phyloP scores from a whole-genome alignment of 2,888 invertebrate genomes.

The Chrysodeixis includens region DNA sequence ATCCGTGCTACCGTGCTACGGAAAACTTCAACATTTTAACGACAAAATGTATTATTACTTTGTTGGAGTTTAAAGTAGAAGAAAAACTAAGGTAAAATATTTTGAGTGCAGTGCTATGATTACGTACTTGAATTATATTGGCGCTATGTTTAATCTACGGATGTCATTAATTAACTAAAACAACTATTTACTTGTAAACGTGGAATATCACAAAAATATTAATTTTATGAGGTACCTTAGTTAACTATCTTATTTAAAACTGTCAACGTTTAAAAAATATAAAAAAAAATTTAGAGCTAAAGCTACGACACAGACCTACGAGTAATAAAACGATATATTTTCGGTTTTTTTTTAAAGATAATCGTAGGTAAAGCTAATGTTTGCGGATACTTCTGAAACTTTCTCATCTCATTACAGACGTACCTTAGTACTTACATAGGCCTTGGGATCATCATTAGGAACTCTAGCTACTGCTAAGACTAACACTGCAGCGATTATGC shows the following conservation, averaged over 20 bases:
- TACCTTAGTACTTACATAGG: not conserved
- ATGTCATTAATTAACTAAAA: too few species aligned
- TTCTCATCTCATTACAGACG: conserved; percentile 16
- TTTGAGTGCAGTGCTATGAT: not conserved
- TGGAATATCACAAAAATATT: too few species aligned
- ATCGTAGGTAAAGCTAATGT: too few species aligned
- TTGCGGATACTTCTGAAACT: conserved; percentile 10
- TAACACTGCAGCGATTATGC: conserved; percentile 15
- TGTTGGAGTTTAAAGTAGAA: conserved; percentile 47
- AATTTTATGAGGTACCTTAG: too few species aligned
- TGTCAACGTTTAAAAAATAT: too few species aligned
- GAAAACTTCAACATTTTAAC: conserved; percentile 56
- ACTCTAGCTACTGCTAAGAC: conserved; percentile 22
- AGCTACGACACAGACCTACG: too few species aligned
- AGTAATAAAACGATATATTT: too few species aligned
- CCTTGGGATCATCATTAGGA: conserved; percentile 10
- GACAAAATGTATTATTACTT: conserved; percentile 59
- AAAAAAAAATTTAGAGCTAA: too few species aligned
- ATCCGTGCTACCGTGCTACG: conserved; percentile 40
- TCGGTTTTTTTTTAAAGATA: too few species aligned
- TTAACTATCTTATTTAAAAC: too few species aligned
- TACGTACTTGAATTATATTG: not conserved
- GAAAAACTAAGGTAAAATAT: conserved; percentile 36
- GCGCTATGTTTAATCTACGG: too few species aligned
- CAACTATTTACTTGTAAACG: too few species aligned